phyloP scores from a whole-genome alignment of 2,888 invertebrate genomes.

The Rhyacophila evoluta region DNA sequence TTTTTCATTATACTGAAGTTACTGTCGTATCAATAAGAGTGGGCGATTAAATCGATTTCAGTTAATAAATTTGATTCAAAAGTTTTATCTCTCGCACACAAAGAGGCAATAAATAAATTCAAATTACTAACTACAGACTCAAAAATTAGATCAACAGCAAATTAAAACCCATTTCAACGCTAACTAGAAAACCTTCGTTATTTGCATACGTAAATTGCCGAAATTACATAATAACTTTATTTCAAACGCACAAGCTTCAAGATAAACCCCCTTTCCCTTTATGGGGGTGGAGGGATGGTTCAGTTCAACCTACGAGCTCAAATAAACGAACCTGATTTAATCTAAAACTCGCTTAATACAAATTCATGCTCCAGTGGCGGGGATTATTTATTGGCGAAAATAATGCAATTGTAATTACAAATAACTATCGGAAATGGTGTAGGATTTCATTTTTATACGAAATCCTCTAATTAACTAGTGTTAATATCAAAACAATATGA shows the following conservation, averaged over 20 bases:
- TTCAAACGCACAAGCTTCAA: slow-evolving; percentile 44
- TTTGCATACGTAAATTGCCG: slow-evolving; percentile 45
- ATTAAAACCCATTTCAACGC: slow-evolving; percentile 35
- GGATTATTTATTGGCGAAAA: too few species aligned
- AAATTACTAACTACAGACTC: slow-evolving; percentile 16
- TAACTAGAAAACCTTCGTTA: slow-evolving; percentile 48
- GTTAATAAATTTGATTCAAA: too few species aligned
- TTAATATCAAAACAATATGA: too few species aligned
- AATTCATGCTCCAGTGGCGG: slow-evolving; percentile 10
- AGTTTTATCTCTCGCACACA: too few species aligned
- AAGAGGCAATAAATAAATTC: not conserved
- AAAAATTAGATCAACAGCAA: slow-evolving; percentile 25
- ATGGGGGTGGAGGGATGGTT: not conserved
- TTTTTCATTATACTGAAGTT: too few species aligned
- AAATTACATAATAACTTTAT: slow-evolving; percentile 52
- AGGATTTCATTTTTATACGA: too few species aligned
- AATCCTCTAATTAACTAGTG: too few species aligned
- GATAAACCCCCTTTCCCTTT: slow-evolving; percentile 45
- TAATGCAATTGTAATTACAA: too few species aligned
- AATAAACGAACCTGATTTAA: slow-evolving; percentile 53
- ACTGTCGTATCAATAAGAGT: too few species aligned
- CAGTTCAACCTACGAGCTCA: slow-evolving; percentile 30
- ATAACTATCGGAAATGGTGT: too few species aligned
- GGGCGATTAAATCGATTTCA: not conserved
- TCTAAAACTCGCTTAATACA: slow-evolving; percentile 50